Evolutionary conservation across 2,113 vertebrate genomes (phyloP), one percentile per base, ranked within the genome.

Genomic region (Hippocampus guttulatus): DNA sequence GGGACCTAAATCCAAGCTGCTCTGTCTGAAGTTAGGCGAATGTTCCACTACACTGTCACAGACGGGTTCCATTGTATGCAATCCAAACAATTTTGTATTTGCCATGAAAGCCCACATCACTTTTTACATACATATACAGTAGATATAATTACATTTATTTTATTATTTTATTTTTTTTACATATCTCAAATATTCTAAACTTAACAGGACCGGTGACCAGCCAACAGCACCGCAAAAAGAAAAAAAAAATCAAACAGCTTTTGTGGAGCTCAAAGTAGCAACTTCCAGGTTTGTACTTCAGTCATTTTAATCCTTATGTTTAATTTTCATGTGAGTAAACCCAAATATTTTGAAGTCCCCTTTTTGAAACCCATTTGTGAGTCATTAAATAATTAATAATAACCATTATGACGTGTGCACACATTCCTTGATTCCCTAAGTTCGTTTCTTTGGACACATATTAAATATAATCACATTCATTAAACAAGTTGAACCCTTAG

Each of bases 401-500:
- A 8, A 51, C 15, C 16, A 23, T 52, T 25, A 63, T n/a, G 60
- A 49, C 21, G 25, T 41, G 57, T 41, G 58, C 18, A 18, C 40
- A 8, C 51, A 69, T 70, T 64, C 54, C 57, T 66, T 33, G 2
- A 61, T 61, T 61, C 27, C n/a, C 12, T 3, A 8, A 68, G 67
- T 68, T 23, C 21, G 55, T 40, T 68, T 68, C 33, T 41, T 27
- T 65, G 64, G 41, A 15, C 15, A 23, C n/a, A 63, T 63, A 40
- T 11, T 21, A 63, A 63, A 41, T 41, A 40, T 41, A 65, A 65
- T 65, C 64, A 65, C 43, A 47, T 65, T 65, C 12, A 30, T 21
- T 67, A 60, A 75, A 64, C 15, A 64, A 21, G 72, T 64, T 33
- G 62, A 70, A 71, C 79, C 60, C 40, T 43, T n/a, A 27, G 8